Evolutionary conservation across 2,888 invertebrate species (phyloP), one percentile per base, ranked within the genome.

Genomic region (Athalia cordata): DNA sequence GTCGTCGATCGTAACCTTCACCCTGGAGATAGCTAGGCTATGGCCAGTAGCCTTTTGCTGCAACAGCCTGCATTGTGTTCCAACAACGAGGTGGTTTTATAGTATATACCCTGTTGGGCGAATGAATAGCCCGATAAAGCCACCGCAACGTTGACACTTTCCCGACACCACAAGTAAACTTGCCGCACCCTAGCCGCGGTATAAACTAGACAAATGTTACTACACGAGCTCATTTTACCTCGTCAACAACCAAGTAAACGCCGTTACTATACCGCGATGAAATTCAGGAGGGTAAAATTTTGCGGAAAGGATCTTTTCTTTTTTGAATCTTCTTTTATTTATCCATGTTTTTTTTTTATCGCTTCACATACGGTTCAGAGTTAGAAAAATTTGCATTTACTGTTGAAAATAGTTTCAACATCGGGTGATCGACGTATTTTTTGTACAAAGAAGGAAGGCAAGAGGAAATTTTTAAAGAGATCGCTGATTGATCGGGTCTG

Each of bases 81-180:
- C 50, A 43, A 29, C 11, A 15, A 43, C 64, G 64, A 29, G 4
- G 11, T 47, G n/a, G 4, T n/a, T 47, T n/a, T 13, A 47, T 8
- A 66, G 52, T 29, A 50, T 43, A 55, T 15, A 29, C 55, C 9
- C 43, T 45, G 59, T 57, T 13, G 72, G 13, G 72, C 59, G 52
- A 72, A 61, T 61, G 72, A 72, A 72, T 72, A 59, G 72, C 72
- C 5, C 57, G 72, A 72, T 72, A 72, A 72, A 72, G 47, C 47
- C 47, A 72, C 72, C 72, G 72, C 72, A 72, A 59, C 72, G 72
- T 72, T 72, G 72, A 72, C 72, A 59, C 59, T 72, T 72, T n/a
- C 45, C 29, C 72, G 59, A 59, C 59, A 61, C 72, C 47, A 59
- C 55, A 72, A 72, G 45, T 59, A 61, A 59, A 59, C 47, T 68